Conservation (phyloP, 2,888 invertebrate genomes). For the Malacosoma neustria region DNA sequence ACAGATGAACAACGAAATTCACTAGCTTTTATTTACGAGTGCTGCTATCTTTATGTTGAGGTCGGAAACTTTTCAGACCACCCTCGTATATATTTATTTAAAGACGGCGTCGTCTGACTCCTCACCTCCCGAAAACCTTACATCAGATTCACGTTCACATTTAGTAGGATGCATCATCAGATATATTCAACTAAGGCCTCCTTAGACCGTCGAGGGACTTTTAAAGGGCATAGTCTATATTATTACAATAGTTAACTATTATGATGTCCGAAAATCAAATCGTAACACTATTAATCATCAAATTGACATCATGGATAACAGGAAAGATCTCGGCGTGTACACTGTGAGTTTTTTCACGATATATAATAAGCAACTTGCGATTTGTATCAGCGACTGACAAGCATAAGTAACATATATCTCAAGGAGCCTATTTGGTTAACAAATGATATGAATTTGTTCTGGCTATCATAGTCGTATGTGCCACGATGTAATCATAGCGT, state of each 20-base stretch:
- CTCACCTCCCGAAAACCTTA: no score
- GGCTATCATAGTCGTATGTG: background rate
- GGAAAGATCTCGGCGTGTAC: background rate
- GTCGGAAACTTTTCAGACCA: no score
- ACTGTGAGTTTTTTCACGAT: background rate
- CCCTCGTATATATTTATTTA: no score
- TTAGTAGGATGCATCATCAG: no score
- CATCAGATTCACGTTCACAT: no score
- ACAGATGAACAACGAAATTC: no score
- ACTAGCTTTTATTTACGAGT: no score
- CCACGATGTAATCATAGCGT: constrained; percentile 8
- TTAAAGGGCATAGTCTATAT: no score
- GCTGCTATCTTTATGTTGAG: no score
- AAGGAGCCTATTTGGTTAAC: background rate
- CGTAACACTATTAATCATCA: background rate
- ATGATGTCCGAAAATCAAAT: background rate
- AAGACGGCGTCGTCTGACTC: no score
- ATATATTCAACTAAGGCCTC: no score
- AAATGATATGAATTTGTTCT: background rate
- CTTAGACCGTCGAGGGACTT: no score
- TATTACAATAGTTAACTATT: constrained; percentile 1
- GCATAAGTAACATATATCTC: background rate
- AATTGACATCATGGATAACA: background rate
- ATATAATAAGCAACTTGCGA: background rate
- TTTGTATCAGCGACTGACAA: background rate